Conservation (phyloP, 2,113 vertebrate genomes). For the Barnardius zonarius region DNA sequence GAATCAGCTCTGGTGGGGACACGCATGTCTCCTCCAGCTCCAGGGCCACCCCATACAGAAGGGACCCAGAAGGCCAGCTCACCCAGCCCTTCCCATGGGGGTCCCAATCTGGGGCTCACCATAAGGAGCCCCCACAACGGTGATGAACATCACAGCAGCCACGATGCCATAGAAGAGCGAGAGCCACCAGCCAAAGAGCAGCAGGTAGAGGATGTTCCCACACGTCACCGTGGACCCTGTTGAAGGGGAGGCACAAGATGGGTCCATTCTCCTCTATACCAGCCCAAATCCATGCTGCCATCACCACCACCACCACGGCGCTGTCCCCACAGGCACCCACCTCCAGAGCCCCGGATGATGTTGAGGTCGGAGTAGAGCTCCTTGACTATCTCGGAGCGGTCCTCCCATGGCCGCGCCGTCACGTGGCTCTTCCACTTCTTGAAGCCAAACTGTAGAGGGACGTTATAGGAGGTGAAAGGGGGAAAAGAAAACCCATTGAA, state of each 20-base stretch:
- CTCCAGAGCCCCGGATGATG: conserved; percentile 67
- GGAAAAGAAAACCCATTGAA: accelerated
- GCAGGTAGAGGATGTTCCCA: conserved; percentile 80
- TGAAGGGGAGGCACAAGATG: accelerated
- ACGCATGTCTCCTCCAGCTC: not conserved
- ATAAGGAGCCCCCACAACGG: conserved; percentile 75
- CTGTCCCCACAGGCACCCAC: conserved; percentile 14
- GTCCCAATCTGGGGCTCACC: conserved; percentile 64
- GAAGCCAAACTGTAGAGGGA: conserved; percentile 82
- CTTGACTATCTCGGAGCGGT: conserved; percentile 80
- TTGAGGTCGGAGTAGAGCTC: conserved; percentile 85
- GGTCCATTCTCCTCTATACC: accelerated
- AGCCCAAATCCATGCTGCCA: not conserved
- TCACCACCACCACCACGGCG: too few relatives aligned
- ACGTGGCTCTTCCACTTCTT: conserved; percentile 91
- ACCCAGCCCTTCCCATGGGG: accelerated
- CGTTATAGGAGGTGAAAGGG: accelerated
- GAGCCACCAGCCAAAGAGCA: conserved; percentile 90
- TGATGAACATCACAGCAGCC: conserved; percentile 79
- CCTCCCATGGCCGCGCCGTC: conserved; percentile 81
- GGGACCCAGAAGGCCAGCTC: not conserved
- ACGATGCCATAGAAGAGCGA: conserved; percentile 78
- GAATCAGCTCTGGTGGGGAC: not conserved
- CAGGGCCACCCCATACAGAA: accelerated
- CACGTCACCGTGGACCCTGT: conserved; percentile 74